These are phyloP conservation scores for Nineta flava DNA, from an alignment of 2,888 invertebrate genomes.

Conservation along the genomic window DNA sequence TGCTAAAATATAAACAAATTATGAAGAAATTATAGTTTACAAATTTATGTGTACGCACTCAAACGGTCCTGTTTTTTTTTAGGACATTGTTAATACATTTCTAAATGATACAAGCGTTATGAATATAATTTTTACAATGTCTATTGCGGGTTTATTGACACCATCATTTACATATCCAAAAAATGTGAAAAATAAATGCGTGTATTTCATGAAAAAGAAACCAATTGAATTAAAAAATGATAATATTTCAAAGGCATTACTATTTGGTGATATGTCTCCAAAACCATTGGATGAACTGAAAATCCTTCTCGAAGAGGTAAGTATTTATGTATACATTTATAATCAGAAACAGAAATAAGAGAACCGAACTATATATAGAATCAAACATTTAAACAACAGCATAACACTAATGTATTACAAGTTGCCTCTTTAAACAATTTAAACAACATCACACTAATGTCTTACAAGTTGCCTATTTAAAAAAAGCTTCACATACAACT, in stretches of 20 bases:
- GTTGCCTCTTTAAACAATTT: not conserved
- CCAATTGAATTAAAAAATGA: conserved; percentile 42
- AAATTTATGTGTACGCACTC: no score
- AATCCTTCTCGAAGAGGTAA: conserved; percentile 47
- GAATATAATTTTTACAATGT: conserved; percentile 44
- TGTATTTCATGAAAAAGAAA: conserved; percentile 60
- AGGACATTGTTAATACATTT: conserved; percentile 38
- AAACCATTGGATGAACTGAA: conserved; percentile 54
- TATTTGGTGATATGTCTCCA: conserved; percentile 56
- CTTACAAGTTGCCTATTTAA: no score
- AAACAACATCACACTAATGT: no score
- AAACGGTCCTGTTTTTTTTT: conserved; percentile 16
- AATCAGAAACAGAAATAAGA: no score
- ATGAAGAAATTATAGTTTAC: no score
- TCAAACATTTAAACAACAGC: no score
- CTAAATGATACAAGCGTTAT: conserved; percentile 29
- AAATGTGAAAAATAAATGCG: conserved; percentile 44
- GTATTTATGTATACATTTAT: no score
- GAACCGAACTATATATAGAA: no score
- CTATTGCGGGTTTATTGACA: conserved; percentile 43
- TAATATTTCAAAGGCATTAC: conserved; percentile 36
- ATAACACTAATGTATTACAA: no score
- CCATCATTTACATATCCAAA: conserved; percentile 46
- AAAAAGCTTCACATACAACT: no score
- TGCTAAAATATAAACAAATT: no score